Conservation (phyloP, 2,113 vertebrate species). For the Gallinago undulata region DNA sequence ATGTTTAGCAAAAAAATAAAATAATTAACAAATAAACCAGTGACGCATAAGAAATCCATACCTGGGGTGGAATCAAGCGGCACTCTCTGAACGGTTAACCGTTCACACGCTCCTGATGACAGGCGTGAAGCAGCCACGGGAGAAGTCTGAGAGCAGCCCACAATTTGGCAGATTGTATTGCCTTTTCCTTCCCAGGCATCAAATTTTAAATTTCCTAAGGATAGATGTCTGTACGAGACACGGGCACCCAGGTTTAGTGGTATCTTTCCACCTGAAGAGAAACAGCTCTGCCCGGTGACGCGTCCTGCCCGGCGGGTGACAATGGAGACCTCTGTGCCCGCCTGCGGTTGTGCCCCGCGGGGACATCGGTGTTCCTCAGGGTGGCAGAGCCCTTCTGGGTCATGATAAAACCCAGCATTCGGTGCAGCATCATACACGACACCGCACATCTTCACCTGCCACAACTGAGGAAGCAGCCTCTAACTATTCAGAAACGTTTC, state of each 20-base stretch:
- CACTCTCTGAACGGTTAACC: not conserved
- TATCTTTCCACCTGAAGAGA: not conserved
- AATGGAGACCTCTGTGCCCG: not conserved
- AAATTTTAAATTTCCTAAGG: not conserved
- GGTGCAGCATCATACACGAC: rapidly evolving
- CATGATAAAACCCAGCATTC: not conserved
- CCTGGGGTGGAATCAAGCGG: not conserved
- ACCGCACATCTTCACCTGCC: not conserved
- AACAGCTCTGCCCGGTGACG: rapidly evolving
- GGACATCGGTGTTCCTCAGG: rapidly evolving
- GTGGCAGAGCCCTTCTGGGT: not conserved
- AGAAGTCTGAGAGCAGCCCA: not conserved
- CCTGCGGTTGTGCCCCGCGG: rapidly evolving
- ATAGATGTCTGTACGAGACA: not conserved
- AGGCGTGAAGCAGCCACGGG: rapidly evolving
- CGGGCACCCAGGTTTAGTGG: rapidly evolving
- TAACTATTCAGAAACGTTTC: not conserved
- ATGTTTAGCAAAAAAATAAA: not conserved
- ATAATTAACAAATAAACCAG: not conserved
- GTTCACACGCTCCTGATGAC: not conserved
- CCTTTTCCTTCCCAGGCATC: rapidly evolving
- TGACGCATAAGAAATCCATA: not conserved
- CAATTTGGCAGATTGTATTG: not conserved
- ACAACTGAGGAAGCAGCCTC: not conserved
- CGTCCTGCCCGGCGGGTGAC: not conserved